Evolutionary conservation across 2,888 invertebrate genomes (phyloP).

Genomic region (Acholoe squamosa): DNA sequence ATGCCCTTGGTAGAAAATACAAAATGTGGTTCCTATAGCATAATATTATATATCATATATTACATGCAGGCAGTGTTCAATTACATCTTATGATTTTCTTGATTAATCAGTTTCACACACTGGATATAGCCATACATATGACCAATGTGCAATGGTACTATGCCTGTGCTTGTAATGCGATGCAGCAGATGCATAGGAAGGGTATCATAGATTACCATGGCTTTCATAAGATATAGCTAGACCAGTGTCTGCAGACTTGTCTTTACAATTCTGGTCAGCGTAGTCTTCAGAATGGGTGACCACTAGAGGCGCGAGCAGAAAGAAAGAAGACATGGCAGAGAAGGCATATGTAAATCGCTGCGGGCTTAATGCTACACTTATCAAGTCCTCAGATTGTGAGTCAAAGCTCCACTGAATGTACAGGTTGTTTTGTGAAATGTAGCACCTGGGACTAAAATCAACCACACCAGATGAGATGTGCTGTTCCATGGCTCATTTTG

Average conservation of each 20-base stretch:
- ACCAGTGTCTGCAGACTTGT: background rate
- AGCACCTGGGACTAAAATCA: too few relatives aligned
- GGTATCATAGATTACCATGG: constrained; percentile 35
- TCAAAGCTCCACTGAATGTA: too few relatives aligned
- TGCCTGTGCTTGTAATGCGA: background rate
- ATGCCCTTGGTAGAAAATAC: too few relatives aligned
- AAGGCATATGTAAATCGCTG: constrained; percentile 6
- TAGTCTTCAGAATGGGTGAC: constrained; percentile 36
- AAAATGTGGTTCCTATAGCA: too few relatives aligned
- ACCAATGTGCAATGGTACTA: background rate
- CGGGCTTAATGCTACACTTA: background rate
- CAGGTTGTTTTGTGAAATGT: too few relatives aligned
- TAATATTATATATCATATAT: too few relatives aligned
- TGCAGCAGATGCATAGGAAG: constrained; percentile 8
- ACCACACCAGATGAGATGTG: too few relatives aligned
- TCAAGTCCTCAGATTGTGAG: too few relatives aligned
- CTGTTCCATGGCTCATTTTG: too few relatives aligned
- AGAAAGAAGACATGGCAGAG: background rate
- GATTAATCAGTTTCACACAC: background rate
- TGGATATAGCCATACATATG: constrained; percentile 13
- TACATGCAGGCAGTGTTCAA: too few relatives aligned
- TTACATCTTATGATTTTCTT: background rate
- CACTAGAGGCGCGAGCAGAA: constrained; percentile 14
- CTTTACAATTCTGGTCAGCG: constrained; percentile 24
- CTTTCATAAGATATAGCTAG: constrained; percentile 38